phyloP scores from a whole-genome alignment of 1,140 invertebrate genomes.

The Temnothorax nylanderi region DNA sequence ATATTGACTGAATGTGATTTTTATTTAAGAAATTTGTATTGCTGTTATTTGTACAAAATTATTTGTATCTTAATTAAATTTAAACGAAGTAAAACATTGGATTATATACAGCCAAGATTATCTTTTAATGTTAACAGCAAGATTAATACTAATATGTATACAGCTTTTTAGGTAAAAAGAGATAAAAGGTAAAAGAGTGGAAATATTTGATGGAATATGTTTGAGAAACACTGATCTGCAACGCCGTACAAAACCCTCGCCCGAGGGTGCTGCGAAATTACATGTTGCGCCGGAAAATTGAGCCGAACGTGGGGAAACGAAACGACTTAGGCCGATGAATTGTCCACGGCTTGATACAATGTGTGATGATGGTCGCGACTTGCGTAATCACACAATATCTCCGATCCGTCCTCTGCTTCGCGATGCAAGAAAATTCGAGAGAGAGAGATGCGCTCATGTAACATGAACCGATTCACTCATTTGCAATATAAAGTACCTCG shows the following conservation, averaged over 20 bases:
- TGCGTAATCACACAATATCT: slow-evolving; percentile 10
- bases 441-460: not conserved
- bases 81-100: not conserved
- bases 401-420: not conserved
- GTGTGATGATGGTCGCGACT: slow-evolving; percentile 26
- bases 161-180: not conserved
- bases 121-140: not conserved
- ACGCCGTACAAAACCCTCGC: slow-evolving; percentile 18
- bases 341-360: slow-evolving; percentile 11
- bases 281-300: slow-evolving; percentile 44
- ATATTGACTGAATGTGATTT: not conserved
- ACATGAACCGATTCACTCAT: slow-evolving; percentile 11
- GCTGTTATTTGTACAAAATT: not conserved
- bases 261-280: slow-evolving; percentile 42
- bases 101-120: not conserved
- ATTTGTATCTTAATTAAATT: not conserved
- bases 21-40: not conserved
- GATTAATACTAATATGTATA: not conserved
- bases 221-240: slow-evolving; percentile 41
- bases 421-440: slow-evolving; percentile 12
- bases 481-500: slow-evolving; percentile 11
- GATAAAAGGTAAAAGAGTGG: not conserved
- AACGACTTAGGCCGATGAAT: slow-evolving; percentile 14
- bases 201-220: not conserved
- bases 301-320: slow-evolving; percentile 30